Evolutionary conservation across 1,140 invertebrate species (phyloP).

Genomic region (Brachionus asplanchnoidis): DNA sequence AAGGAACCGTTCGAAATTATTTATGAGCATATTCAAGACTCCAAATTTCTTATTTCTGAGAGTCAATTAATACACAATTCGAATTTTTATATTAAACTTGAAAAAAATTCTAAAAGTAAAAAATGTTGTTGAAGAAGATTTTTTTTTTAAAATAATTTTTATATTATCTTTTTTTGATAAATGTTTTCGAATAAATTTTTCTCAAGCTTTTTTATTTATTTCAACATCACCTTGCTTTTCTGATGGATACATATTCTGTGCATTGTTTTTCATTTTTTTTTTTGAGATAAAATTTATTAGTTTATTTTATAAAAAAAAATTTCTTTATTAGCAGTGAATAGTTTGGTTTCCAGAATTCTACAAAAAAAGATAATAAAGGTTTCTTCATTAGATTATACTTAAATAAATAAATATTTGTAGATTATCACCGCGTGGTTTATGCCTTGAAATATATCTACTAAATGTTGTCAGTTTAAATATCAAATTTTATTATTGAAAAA

Average conservation of each 20-base stretch:
- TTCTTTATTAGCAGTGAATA: no score
- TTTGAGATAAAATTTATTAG: no score
- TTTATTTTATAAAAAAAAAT: no score
- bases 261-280: no score
- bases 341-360: not conserved
- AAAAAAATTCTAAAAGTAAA: not conserved
- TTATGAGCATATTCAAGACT: not conserved
- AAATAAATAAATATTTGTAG: not conserved
- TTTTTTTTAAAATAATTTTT: not conserved
- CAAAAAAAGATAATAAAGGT: not conserved
- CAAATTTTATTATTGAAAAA: no score
- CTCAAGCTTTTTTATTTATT: not conserved
- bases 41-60: not conserved
- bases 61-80: not conserved
- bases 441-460: no score
- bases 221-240: not conserved
- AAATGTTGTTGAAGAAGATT: not conserved
- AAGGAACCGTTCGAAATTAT: conserved; percentile 24
- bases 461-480: no score
- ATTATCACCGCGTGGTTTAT: not conserved
- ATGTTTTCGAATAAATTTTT: not conserved
- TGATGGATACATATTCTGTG: no score
- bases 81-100: not conserved
- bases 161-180: not conserved
- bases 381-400: not conserved